Percentiles rank a stretch among this genome's conserved stretches.
phyloP scores from a whole-genome alignment of 2,113 vertebrate genomes.

The Perca schrenkii region DNA sequence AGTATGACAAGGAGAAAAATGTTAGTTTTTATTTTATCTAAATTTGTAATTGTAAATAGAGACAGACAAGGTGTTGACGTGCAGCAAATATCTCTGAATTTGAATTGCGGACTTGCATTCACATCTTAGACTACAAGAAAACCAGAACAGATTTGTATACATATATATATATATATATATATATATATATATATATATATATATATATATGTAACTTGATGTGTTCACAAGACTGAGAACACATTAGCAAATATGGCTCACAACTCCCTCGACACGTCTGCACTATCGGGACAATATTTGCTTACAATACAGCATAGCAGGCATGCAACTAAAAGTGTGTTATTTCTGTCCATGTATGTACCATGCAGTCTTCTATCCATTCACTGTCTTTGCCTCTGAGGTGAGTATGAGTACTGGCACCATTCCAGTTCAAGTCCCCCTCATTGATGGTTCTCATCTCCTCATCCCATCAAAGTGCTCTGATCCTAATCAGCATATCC shows the following conservation, averaged over 20 bases:
- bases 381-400: not conserved
- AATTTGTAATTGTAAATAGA: not conserved
- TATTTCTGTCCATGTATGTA: not conserved
- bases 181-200: not conserved
- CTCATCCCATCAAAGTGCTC: conserved; percentile 16
- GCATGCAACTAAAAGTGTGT: not conserved
- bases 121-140: not conserved
- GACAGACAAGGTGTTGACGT: not conserved
- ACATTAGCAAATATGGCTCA: not conserved
- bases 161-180: not conserved
- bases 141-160: too few relatives aligned
- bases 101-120: not conserved
- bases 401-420: conserved; percentile 14
- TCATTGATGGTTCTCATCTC: conserved; percentile 23
- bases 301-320: not conserved
- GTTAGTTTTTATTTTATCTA: not conserved
- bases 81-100: not conserved
- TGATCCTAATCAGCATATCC: conserved; percentile 50
- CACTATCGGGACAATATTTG: conserved; percentile 12
- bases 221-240: not conserved
- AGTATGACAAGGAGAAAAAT: not conserved
- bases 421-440: conserved; percentile 12
- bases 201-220: not conserved
- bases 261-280: not conserved
- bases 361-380: conserved; percentile 15